Conservation (phyloP, 2,888 invertebrate species). For the Danaus chrysippus region DNA sequence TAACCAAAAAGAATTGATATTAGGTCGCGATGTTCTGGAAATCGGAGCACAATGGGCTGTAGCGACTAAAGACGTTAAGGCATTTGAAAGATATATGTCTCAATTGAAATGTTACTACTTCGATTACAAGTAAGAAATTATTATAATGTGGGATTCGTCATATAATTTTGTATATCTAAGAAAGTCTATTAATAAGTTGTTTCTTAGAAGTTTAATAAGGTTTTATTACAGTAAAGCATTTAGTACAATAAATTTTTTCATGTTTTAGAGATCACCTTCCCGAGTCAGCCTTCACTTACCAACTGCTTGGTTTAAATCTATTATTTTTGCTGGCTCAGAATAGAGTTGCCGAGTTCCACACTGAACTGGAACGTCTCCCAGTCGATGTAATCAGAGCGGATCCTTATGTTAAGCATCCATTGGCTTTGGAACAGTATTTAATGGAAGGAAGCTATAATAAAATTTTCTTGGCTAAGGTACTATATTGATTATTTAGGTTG, state of each 20-base stretch:
- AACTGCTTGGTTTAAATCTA: conserved; percentile 95
- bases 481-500: too few species aligned
- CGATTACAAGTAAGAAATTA: conserved; percentile 87
- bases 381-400: conserved; percentile 95
- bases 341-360: conserved; percentile 98
- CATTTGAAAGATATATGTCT: conserved; percentile 98
- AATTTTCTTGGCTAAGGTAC: conserved; percentile 91
- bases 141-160: too few species aligned
- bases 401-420: conserved; percentile 95
- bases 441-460: conserved; percentile 99
- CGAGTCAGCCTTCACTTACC: conserved; percentile 96
- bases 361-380: conserved; percentile 95
- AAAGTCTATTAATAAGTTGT: too few species aligned
- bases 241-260: background rate
- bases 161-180: too few species aligned
- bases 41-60: conserved; percentile 98
- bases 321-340: conserved; percentile 96
- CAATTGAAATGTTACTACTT: conserved; percentile 98
- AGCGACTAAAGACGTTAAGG: conserved; percentile 93
- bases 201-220: too few species aligned
- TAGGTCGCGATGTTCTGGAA: conserved; percentile 95
- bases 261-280: conserved; percentile 82
- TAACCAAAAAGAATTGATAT: conserved; percentile 87
- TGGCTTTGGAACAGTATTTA: conserved; percentile 97
- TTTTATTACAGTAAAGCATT: background rate